Base-by-base conservation (phyloP, 1,140 invertebrate genomes). In the Archegozetes longisetosus region DNA sequence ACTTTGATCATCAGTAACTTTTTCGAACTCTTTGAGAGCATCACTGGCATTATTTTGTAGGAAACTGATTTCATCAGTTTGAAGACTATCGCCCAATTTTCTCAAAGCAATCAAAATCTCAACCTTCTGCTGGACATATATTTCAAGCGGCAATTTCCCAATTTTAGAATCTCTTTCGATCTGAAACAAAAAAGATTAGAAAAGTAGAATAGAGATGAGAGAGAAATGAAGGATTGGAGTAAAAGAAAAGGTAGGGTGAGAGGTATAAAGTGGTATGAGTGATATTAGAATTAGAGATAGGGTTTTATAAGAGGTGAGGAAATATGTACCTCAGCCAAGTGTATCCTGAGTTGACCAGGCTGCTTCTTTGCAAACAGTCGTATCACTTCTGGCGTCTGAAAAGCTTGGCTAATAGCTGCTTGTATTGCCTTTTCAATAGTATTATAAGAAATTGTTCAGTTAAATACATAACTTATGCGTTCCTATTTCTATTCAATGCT, bases 331-430 rank as follows among this genome's bases (percentile, higher is more conserved):
- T 79, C 73, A 14, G 71, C 65, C 22, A 85, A 68, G 66, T 79
- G 74, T 63, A 83, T 74, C 61, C 81, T 68, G 28, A 86, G 71
- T 67, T 80, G 78, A 24, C 76, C 76, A n/a, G 83, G 82, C 66
- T 86, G 82, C 64, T 81, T 78, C 67, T 79, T 82, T 13, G 82
- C 83, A 79, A 86, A 86, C 72, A 86, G 76, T 66, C 77, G 70
- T 23, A 86, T 85, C 0, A 86, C 81, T 70, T 83, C 83, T 26
- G 84, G 84, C 3, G 84, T 86, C 71, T 84, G 77, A 67, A 86
- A 86, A 6, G 84, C 84, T 68, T 81, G 73, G 62, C 81, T 83
- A 25, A 86, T 84, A 54, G 84, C 83, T 66, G 82, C 82, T 73
- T 82, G 81, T 53, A 83, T 84, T 9, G 84, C 83, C 82, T 84